Evolutionary conservation across 2,888 invertebrate genomes (phyloP), one percentile per base, ranked within the genome.

Genomic region (Acanthosoma haemorrhoidale): DNA sequence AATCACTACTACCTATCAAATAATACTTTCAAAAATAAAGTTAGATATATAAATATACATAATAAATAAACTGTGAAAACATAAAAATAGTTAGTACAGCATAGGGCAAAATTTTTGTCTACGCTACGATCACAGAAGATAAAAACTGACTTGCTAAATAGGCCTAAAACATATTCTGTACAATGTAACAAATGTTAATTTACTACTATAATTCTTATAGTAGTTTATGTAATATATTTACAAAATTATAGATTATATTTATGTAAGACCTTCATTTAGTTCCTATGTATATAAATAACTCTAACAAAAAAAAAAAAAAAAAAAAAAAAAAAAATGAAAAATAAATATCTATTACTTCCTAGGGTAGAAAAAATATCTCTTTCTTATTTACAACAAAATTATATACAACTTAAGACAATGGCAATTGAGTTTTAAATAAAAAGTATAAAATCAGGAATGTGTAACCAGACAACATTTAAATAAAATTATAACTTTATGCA

Each of bases 351-450:
- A 43, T n/a, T 13, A 51, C 51, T n/a, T 25, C 25, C 9, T 25
- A 25, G n/a, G 13, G 51, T 51, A 51, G 29, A 51, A 51, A 51
- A 51, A 51, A 51, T 51, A 51, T 51, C 29, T 51, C 13, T n/a
- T 25, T 51, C 51, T 51, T 51, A 51, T 51, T 25, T 51, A 51
- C 51, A 51, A n/a, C n/a, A n/a, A n/a, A n/a, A n/a, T n/a, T n/a
- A n/a, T n/a, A n/a, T n/a, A n/a, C n/a, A n/a, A n/a, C n/a, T n/a
- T n/a, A n/a, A n/a, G n/a, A n/a, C n/a, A n/a, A n/a, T n/a, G n/a
- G n/a, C n/a, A n/a, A n/a, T n/a, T n/a, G n/a, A n/a, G n/a, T n/a
- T n/a, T n/a, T n/a, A n/a, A n/a, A n/a, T n/a, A n/a, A n/a, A n/a
- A n/a, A n/a, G n/a, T n/a, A n/a, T n/a, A n/a, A n/a, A n/a, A n/a